Percentiles rank a stretch among this genome's conserved stretches.
Evolutionary conservation across 2,113 vertebrate species (phyloP).

Genomic region (Equus quagga): DNA sequence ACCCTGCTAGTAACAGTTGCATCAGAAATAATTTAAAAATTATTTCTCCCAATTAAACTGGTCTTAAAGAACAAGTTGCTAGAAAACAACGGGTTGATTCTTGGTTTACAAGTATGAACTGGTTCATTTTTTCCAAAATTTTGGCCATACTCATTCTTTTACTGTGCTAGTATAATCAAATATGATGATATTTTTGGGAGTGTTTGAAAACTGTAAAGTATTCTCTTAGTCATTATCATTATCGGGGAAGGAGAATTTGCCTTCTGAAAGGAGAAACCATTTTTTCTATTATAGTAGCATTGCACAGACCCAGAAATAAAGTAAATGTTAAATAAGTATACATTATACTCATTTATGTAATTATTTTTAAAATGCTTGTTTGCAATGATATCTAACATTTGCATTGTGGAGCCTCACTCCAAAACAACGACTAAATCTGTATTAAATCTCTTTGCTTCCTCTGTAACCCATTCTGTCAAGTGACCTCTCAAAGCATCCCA

Average conservation of each 20-base stretch:
- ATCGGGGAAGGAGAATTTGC: neutral
- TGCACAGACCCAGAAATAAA: constrained; percentile 48
- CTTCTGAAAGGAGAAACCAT: neutral
- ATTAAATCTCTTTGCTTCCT: neutral
- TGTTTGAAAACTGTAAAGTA: neutral
- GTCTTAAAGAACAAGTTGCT: constrained; percentile 61
- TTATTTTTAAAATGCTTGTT: constrained; percentile 28
- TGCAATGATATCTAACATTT: neutral
- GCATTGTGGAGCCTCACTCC: neutral
- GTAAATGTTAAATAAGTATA: constrained; percentile 21
- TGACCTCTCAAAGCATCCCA: neutral
- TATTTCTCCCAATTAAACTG: constrained; percentile 67
- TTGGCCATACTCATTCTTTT: constrained; percentile 27
- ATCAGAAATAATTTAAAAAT: constrained; percentile 83
- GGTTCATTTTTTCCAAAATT: constrained; percentile 51
- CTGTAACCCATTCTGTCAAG: neutral
- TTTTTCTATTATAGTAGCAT: neutral
- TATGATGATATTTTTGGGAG: neutral
- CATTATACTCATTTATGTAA: neutral
- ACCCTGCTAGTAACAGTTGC: constrained; percentile 74
- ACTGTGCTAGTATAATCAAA: neutral
- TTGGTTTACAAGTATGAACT: constrained; percentile 69
- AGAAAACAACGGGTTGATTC: constrained; percentile 74
- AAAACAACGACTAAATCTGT: neutral
- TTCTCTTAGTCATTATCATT: neutral